Evolutionary conservation across 1,140 invertebrate species (phyloP).

Genomic region (Rhyacophila brunnea): DNA sequence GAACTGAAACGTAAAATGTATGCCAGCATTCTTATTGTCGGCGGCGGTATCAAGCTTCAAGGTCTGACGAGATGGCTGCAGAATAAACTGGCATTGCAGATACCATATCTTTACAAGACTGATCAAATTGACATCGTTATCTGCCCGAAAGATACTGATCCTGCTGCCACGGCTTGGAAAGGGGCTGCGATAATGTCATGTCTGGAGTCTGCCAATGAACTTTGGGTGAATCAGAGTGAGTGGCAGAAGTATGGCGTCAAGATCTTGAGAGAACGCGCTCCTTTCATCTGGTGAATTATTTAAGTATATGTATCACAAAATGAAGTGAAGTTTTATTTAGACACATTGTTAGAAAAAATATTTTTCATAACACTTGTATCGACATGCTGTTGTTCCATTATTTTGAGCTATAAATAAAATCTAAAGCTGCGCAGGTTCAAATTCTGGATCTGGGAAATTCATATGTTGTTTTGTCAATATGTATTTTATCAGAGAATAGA

Average conservation of each 20-base stretch:
- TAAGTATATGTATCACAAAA: too few relatives aligned
- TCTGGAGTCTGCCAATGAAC: slow-evolving; percentile 87
- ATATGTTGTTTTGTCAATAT: too few relatives aligned
- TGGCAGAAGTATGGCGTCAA: slow-evolving; percentile 85
- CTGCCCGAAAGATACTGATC: slow-evolving; percentile 86
- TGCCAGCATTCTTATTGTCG: slow-evolving; percentile 87
- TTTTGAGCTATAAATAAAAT: too few relatives aligned
- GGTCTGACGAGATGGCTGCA: slow-evolving; percentile 87
- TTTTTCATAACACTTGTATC: too few relatives aligned
- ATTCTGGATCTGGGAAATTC: too few relatives aligned
- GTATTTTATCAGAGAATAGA: too few relatives aligned
- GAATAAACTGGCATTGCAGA: slow-evolving; percentile 80
- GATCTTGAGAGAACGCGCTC: slow-evolving; percentile 82
- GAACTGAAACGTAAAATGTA: slow-evolving; percentile 95
- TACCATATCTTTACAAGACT: slow-evolving; percentile 73
- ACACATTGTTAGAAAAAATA: too few relatives aligned
- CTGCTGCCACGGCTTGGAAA: slow-evolving; percentile 88
- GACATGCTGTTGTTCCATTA: too few relatives aligned
- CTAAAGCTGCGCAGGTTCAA: too few relatives aligned
- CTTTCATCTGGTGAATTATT: slow-evolving; percentile 69
- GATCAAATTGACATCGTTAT: slow-evolving; percentile 83
- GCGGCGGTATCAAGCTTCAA: slow-evolving; percentile 85
- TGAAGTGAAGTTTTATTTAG: too few relatives aligned
- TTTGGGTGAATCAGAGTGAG: slow-evolving; percentile 86
- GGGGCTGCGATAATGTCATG: slow-evolving; percentile 91